Evolutionary conservation across 2,888 invertebrate genomes (phyloP).

Genomic region (Mesochorus sp.): DNA sequence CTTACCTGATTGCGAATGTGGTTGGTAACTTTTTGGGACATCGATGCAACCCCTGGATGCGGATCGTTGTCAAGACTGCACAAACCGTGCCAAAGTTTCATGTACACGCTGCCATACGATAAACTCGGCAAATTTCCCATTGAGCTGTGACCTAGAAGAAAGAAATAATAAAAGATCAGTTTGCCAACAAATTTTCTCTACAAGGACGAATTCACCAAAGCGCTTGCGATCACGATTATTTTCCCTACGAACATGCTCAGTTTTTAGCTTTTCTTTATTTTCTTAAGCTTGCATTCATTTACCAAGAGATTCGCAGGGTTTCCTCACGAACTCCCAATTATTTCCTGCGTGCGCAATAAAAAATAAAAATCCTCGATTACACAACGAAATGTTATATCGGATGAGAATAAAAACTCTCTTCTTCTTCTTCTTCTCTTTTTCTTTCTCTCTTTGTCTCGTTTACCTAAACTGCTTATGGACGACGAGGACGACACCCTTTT

Average conservation of each 20-base stretch:
- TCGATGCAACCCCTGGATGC: constrained; percentile 90
- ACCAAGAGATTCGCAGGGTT: constrained; percentile 82
- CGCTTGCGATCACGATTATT: constrained; percentile 3
- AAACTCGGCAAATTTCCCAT: constrained; percentile 83
- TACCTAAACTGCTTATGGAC: constrained; percentile 86
- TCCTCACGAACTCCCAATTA: constrained; percentile 82
- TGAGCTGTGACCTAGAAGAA: constrained; percentile 79
- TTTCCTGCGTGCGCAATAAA: constrained; percentile 74
- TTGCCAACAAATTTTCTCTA: neutral
- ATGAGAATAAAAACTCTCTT: neutral
- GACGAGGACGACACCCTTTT: constrained; percentile 88
- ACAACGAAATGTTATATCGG: constrained; percentile 11
- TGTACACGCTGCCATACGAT: constrained; percentile 91
- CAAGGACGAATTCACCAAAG: constrained; percentile 8
- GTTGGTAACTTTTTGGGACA: constrained; percentile 90
- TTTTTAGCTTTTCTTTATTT: constrained; percentile 34
- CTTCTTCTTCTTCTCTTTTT: constrained; percentile 8
- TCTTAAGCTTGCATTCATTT: constrained; percentile 68
- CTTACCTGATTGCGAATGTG: constrained; percentile 89
- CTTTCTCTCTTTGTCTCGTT: constrained; percentile 16
- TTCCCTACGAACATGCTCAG: constrained; percentile 48
- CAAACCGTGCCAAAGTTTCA: constrained; percentile 94
- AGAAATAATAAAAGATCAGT: neutral
- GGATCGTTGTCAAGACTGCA: constrained; percentile 93
- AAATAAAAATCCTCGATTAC: constrained; percentile 43